Evolutionary conservation across 2,888 invertebrate genomes (phyloP).

Genomic region (Eutolmus rufibarbis): DNA sequence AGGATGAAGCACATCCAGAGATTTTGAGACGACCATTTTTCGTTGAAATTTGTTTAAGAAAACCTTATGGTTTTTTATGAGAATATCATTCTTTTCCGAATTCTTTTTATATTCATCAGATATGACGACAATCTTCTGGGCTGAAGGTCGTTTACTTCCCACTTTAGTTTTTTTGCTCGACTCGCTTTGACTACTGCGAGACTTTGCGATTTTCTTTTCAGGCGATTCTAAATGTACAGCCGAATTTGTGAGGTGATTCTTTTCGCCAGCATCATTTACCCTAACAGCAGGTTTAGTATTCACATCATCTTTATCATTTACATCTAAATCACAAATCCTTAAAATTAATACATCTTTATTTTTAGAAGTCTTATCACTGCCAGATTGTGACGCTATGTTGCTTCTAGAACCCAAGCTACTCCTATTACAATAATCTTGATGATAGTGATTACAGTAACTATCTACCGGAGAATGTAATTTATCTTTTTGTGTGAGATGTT

Average conservation of each 20-base stretch:
- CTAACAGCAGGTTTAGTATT: constrained; percentile 31
- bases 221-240: neutral
- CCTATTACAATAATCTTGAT: constrained; percentile 38
- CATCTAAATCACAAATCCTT: constrained; percentile 50
- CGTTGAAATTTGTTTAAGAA: constrained; percentile 42
- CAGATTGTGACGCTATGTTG: constrained; percentile 42
- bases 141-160: neutral
- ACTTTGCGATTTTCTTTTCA: neutral
- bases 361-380: constrained; percentile 43
- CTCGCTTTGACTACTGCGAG: constrained; percentile 11
- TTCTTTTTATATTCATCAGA: constrained; percentile 47
- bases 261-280: constrained; percentile 16
- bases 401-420: constrained; percentile 41
- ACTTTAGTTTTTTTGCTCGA: neutral
- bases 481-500: neutral
- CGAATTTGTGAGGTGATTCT: neutral
- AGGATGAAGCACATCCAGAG: constrained; percentile 43
- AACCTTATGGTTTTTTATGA: constrained; percentile 38
- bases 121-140: constrained; percentile 45
- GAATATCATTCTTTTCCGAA: constrained; percentile 41
- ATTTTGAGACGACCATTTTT: constrained; percentile 44
- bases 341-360: constrained; percentile 48
- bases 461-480: neutral
- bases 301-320: constrained; percentile 44
- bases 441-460: constrained; percentile 26